Evolutionary conservation across 2,888 invertebrate species (phyloP).

Genomic region (Apodemia hepburni): DNA sequence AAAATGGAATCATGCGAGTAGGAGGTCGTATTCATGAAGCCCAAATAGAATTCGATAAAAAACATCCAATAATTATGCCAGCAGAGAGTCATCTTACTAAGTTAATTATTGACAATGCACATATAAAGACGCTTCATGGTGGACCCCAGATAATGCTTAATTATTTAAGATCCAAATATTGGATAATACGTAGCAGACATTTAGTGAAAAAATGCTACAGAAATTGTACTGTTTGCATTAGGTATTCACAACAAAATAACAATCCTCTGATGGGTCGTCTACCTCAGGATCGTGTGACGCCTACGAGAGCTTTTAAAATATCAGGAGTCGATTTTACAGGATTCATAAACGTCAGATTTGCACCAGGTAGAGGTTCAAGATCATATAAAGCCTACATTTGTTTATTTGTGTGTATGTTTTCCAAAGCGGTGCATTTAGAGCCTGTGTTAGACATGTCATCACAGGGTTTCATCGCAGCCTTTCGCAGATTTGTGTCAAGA

Average conservation of each 20-base stretch:
- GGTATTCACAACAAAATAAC: no score
- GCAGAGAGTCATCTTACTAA: slow-evolving; percentile 24
- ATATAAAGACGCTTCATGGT: background rate
- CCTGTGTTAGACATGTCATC: slow-evolving; percentile 15
- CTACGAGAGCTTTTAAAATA: background rate
- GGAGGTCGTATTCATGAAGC: slow-evolving; percentile 33
- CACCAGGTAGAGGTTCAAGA: background rate
- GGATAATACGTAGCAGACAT: no score
- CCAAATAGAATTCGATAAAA: slow-evolving; percentile 22
- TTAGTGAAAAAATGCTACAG: no score
- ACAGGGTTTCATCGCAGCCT: slow-evolving; percentile 20
- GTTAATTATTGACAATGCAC: slow-evolving; percentile 26
- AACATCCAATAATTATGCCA: slow-evolving; percentile 35
- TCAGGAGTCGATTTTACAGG: background rate
- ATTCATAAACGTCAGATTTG: no score
- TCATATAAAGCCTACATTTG: background rate
- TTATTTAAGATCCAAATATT: no score
- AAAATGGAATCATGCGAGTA: slow-evolving; percentile 30
- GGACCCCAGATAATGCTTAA: background rate
- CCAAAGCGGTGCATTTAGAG: slow-evolving; percentile 21
- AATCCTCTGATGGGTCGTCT: no score
- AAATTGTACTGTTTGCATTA: no score
- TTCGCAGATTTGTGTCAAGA: slow-evolving; percentile 15
- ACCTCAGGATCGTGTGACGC: no score
- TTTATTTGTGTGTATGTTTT: background rate